A percentile compares a stretch with the other conserved stretches of the same genome.
These are phyloP conservation scores for Schizopygopsis malacanthus DNA, from an alignment of 2,797 vertebrate species.

Conservation along the genomic window DNA sequence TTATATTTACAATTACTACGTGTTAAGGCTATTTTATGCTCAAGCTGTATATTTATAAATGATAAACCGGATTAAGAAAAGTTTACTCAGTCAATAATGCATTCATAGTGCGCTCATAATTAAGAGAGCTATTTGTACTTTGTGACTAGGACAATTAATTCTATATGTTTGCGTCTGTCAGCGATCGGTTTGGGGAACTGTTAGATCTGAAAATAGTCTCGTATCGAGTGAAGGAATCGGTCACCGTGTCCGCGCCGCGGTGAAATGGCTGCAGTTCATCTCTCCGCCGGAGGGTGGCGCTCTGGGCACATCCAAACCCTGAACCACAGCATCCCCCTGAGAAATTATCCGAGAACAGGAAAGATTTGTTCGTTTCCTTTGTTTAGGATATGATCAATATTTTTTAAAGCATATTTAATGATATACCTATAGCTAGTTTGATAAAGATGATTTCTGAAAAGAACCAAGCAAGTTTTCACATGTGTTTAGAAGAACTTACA, in stretches of 20 bases:
- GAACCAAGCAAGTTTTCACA: background rate
- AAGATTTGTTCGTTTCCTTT: background rate
- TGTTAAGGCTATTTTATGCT: background rate
- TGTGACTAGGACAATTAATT: background rate
- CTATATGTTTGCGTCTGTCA: background rate
- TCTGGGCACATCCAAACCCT: slow-evolving; percentile 47
- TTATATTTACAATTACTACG: background rate
- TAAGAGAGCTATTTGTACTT: background rate
- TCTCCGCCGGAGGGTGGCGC: slow-evolving; percentile 46
- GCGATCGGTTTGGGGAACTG: background rate
- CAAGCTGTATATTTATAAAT: background rate
- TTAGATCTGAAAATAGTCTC: slow-evolving; percentile 21
- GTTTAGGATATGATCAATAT: background rate
- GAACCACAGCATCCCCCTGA: background rate
- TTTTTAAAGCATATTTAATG: background rate
- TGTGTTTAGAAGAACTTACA: background rate
- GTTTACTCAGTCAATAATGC: slow-evolving; percentile 14
- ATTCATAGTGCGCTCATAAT: background rate
- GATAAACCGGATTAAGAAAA: background rate
- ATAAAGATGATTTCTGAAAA: background rate
- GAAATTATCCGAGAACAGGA: background rate
- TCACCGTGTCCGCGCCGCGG: background rate
- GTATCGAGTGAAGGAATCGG: background rate
- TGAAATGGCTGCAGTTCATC: background rate
- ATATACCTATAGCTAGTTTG: background rate